Evolutionary conservation across 2,888 invertebrate genomes (phyloP), one percentile per base, ranked within the genome.

Genomic region (Eristalis intricaria): DNA sequence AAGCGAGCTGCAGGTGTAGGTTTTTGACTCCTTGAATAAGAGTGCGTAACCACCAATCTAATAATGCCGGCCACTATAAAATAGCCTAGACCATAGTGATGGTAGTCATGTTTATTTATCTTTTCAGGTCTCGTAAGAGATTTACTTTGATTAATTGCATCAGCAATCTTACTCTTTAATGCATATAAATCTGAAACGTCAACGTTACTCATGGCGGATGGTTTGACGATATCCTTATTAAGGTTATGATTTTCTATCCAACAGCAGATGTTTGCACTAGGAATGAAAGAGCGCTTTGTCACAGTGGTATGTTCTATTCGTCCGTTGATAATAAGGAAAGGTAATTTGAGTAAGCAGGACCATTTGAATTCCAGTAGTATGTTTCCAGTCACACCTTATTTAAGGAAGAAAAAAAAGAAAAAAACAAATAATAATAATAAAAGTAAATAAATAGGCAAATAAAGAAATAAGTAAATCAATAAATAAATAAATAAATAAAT

Each of bases 11-110:
- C 15, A 40, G 40, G 40, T 15, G 40, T 15, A 15, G 40, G 40
- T 40, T 15, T n/a, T 40, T 40, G 15, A 4, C 40, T 4, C 4
- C 4, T 40, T 40, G 40, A 13, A 40, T 40, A 15, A 40, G 15
- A 40, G 15, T 32, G 26, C n/a, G 63, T n/a, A 7, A 32, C n/a
- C 13, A 63, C 8, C n/a, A 63, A 26, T 0, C 23, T 29, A 29
- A 61, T 61, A 29, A 61, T 61, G 61, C 23, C 29, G 32, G 63
- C 63, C 29, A 63, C 3, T 29, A 63, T n/a, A 32, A 63, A 63
- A 0, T 32, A 63, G n/a, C 11, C n/a, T 29, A 2, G 11, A n/a
- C 32, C 29, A 32, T 63, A 4, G n/a, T 63, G 63, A 29, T 32
- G 63, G 7, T 61, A 61, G 29, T 29, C 32, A 15, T 63, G 63